These are phyloP conservation scores for Zosterops hypoxanthus DNA, from an alignment of 2,113 vertebrate species.

Conservation along the genomic window DNA sequence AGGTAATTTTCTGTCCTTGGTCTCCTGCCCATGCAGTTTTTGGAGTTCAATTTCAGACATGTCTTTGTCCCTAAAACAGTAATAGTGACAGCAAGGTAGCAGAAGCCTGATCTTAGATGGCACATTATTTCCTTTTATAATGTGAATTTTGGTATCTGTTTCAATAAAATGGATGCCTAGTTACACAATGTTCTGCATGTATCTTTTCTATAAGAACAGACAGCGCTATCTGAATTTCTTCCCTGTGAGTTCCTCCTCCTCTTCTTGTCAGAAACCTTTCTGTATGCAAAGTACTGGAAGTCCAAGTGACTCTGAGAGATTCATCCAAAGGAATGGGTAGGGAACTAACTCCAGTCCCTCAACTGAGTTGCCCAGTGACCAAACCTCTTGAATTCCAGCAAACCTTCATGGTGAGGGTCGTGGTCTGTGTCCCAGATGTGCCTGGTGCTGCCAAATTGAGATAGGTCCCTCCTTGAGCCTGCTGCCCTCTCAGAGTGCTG, in stretches of 20 bases:
- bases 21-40: neutral
- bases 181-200: neutral
- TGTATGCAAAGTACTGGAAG: neutral
- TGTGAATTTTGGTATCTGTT: neutral
- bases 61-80: neutral
- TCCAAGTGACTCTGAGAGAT: neutral
- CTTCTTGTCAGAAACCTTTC: neutral
- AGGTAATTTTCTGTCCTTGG: neutral
- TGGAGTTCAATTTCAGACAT: neutral
- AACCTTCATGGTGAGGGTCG: neutral
- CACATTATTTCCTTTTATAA: neutral
- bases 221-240: neutral
- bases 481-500: neutral
- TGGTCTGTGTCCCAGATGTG: neutral
- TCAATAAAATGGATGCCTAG: neutral
- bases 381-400: neutral
- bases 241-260: neutral
- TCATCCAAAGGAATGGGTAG: neutral
- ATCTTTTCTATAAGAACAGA: neutral
- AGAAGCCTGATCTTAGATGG: neutral
- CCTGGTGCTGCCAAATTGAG: neutral
- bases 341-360: neutral
- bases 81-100: neutral
- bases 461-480: neutral
- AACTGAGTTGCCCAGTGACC: neutral